Percentiles rank a stretch among this genome's conserved stretches.
Evolutionary conservation across 1,140 invertebrate species (phyloP).

Genomic region (Cyrtorhinus lividipennis): DNA sequence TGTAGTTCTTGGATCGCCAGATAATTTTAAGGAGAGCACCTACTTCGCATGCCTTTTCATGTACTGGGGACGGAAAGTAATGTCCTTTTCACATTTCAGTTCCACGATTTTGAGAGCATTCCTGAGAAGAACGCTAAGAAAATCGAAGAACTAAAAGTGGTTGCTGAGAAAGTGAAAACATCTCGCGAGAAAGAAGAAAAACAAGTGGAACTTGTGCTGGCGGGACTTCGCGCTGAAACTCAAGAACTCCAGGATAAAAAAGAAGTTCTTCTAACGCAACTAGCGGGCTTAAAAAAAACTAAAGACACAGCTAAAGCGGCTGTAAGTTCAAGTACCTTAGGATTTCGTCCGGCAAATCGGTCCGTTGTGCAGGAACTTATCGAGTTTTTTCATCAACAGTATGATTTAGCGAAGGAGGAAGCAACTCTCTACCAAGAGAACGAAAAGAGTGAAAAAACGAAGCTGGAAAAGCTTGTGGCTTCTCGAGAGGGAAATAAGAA

Average conservation of each 20-base stretch:
- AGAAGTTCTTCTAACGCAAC: constrained; percentile 43
- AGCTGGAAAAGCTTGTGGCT: constrained; percentile 32
- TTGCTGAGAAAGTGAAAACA: constrained; percentile 29
- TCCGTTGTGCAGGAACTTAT: neutral
- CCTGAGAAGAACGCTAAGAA: constrained; percentile 55
- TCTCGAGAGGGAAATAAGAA: constrained; percentile 25
- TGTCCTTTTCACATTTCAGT: constrained; percentile 25
- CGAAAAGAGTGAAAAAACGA: constrained; percentile 52
- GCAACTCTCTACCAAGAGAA: constrained; percentile 64
- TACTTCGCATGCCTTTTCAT: too few relatives aligned
- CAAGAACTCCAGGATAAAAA: constrained; percentile 44
- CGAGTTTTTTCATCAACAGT: constrained; percentile 30
- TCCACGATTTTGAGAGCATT: constrained; percentile 36
- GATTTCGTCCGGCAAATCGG: too few relatives aligned
- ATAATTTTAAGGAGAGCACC: too few relatives aligned
- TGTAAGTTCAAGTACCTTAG: constrained; percentile 28
- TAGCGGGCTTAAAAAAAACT: constrained; percentile 51
- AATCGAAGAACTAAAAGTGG: constrained; percentile 53
- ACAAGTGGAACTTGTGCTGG: constrained; percentile 35
- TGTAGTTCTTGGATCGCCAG: too few relatives aligned
- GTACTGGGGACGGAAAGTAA: too few relatives aligned
- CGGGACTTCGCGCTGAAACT: constrained; percentile 32
- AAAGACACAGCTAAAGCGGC: constrained; percentile 58
- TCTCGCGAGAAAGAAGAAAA: constrained; percentile 36
- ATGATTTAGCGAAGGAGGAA: constrained; percentile 63